phyloP scores from a whole-genome alignment of 2,888 invertebrate genomes.

The Patella depressa region DNA sequence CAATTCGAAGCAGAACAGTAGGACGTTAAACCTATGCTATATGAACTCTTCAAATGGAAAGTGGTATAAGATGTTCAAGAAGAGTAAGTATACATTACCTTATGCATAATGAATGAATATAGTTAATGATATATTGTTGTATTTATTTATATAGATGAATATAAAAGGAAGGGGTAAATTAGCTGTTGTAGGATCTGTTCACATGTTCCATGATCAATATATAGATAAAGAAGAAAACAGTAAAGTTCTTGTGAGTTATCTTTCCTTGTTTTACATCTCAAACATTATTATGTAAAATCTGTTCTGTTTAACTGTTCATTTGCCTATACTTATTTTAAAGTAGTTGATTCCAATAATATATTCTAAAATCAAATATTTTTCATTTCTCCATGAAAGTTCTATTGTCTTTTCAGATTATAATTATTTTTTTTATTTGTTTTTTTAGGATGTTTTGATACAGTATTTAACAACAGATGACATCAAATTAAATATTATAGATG shows the following conservation, averaged over 20 bases:
- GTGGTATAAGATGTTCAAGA: too few species aligned
- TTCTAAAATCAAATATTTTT: too few species aligned
- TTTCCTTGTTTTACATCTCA: neutral
- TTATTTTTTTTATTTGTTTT: neutral
- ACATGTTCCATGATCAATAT: constrained; percentile 93
- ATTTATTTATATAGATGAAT: constrained; percentile 61
- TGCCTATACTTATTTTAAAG: too few species aligned
- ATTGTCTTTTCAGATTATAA: too few species aligned
- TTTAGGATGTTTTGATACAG: constrained; percentile 84
- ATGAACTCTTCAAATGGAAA: too few species aligned
- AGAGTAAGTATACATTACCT: too few species aligned
- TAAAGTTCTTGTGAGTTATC: constrained; percentile 77
- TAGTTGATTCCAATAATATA: too few species aligned
- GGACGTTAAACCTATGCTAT: too few species aligned
- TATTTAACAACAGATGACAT: constrained; percentile 81
- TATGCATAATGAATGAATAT: neutral
- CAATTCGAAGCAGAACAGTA: too few species aligned
- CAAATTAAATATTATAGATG: constrained; percentile 84
- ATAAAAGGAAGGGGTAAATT: constrained; percentile 77
- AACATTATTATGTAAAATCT: neutral
- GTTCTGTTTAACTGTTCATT: too few species aligned
- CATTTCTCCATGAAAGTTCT: too few species aligned
- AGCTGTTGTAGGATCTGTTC: constrained; percentile 91
- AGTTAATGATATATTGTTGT: neutral
- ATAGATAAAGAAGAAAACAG: constrained; percentile 94